Conservation (phyloP, 2,113 vertebrate species). For the Grammomys dolichurus region DNA sequence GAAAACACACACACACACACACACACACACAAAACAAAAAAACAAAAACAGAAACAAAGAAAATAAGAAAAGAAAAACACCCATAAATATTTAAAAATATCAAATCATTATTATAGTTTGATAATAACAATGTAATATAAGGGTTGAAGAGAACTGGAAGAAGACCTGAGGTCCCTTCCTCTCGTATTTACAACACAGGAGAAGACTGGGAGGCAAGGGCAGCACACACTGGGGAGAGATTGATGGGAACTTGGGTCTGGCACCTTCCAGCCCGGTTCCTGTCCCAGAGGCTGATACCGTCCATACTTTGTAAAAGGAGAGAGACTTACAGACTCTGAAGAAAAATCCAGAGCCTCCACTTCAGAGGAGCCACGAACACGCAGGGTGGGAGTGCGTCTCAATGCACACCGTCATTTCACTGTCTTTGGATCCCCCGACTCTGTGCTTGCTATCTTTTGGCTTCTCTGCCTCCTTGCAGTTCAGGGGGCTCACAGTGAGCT, state of each 20-base stretch:
- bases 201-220: background rate
- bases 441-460: background rate
- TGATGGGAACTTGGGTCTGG: background rate
- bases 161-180: background rate
- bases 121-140: background rate
- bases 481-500: background rate
- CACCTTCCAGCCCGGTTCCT: background rate
- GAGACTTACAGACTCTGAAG: background rate
- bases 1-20: background rate
- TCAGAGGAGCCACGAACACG: background rate
- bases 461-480: background rate
- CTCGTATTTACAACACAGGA: conserved; percentile 10
- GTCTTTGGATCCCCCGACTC: background rate
- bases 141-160: background rate
- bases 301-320: background rate
- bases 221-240: too few relatives aligned
- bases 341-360: background rate
- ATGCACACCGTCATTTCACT: background rate
- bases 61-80: background rate
- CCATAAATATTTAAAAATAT: background rate
- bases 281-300: background rate
- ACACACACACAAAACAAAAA: background rate
- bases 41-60: background rate
- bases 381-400: background rate
- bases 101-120: background rate